Percentiles rank a stretch among this genome's conserved stretches.
Conservation (phyloP, 1,140 invertebrate genomes). For the Chironomus tepperi region DNA sequence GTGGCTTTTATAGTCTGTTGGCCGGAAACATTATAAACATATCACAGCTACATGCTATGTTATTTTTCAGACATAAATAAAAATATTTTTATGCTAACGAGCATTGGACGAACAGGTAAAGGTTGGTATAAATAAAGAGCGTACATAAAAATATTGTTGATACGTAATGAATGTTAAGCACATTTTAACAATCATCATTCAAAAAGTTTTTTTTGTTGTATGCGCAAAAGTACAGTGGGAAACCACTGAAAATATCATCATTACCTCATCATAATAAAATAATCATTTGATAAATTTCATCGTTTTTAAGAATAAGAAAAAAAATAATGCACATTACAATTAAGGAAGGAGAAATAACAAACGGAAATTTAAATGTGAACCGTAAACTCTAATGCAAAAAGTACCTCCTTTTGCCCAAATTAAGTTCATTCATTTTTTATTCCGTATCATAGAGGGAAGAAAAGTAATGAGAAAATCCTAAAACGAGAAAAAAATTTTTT, state of each 20-base stretch:
- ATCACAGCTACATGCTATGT: not conserved
- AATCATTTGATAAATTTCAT: conserved; percentile 11
- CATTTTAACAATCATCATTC: conserved; percentile 10
- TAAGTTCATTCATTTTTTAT: not conserved
- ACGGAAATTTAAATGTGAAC: conserved; percentile 8
- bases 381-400: conserved; percentile 9
- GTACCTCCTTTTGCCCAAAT: not conserved
- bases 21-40: conserved; percentile 18
- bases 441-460: no score
- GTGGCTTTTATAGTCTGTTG: conserved; percentile 8
- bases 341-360: not conserved
- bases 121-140: not conserved
- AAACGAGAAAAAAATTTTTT: no score
- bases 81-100: not conserved
- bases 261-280: conserved; percentile 23
- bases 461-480: no score
- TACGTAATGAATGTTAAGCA: not conserved
- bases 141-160: not conserved
- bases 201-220: not conserved
- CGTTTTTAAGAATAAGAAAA: not conserved
- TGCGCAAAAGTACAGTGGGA: not conserved
- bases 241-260: not conserved
- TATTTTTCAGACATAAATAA: not conserved
- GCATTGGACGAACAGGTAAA: not conserved
- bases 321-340: not conserved